Percentiles rank a stretch among this genome's conserved stretches.
Evolutionary conservation across 2,797 vertebrate genomes (phyloP).

Genomic region (Alcedo quadribrachys): DNA sequence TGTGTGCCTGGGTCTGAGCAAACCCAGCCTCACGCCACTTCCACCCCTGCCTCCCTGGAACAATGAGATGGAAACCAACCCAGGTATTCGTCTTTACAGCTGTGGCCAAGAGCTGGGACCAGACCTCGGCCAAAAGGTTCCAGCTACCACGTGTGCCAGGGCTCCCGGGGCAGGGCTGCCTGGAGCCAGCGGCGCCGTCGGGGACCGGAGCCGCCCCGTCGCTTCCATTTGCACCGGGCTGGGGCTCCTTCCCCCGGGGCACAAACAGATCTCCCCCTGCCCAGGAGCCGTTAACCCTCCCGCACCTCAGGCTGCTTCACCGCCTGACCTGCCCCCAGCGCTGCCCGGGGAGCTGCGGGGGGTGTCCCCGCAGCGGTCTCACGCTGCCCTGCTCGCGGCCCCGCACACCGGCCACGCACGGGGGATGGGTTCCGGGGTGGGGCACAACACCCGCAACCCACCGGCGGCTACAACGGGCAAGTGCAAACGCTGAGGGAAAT

Average conservation of each 20-base stretch:
- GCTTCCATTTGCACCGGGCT: too few relatives aligned
- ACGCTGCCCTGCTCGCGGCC: not conserved
- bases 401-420: fast-evolving
- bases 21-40: not conserved
- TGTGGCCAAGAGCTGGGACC: not conserved
- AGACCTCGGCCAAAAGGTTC: not conserved
- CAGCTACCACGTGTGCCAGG: not conserved
- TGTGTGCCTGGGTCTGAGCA: not conserved
- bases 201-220: too few relatives aligned
- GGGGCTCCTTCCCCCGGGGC: too few relatives aligned
- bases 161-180: not conserved
- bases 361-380: too few relatives aligned
- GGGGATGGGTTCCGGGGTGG: not conserved
- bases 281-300: too few relatives aligned
- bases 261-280: too few relatives aligned
- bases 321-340: too few relatives aligned
- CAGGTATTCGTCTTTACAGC: not conserved
- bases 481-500: not conserved
- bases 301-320: too few relatives aligned
- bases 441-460: not conserved
- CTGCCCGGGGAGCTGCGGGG: too few relatives aligned
- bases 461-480: not conserved
- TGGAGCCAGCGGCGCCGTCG: too few relatives aligned
- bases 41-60: not conserved
- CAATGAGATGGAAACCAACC: not conserved